phyloP scores from a whole-genome alignment of 2,113 vertebrate genomes.

The Ploceus nigricollis region DNA sequence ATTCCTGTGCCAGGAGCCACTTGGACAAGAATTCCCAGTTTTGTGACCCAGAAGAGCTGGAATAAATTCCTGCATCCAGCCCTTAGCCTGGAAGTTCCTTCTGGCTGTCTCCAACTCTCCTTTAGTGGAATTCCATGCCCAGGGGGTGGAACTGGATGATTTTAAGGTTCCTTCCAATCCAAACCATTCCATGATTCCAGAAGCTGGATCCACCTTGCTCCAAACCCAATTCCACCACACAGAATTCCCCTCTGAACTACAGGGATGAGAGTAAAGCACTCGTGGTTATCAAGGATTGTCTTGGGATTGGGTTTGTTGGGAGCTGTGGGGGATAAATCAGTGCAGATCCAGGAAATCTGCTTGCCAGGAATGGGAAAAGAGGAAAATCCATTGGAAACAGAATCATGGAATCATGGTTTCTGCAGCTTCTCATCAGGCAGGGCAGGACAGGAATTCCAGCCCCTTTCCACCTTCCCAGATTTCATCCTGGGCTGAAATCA shows the following conservation, averaged over 20 bases:
- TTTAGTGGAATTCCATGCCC: background rate
- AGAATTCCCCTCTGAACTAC: background rate
- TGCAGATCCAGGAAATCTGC: background rate
- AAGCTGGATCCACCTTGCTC: background rate
- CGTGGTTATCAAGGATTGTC: background rate
- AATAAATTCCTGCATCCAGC: background rate
- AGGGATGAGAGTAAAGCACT: background rate
- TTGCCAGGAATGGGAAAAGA: background rate
- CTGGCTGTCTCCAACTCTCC: background rate
- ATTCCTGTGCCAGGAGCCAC: background rate
- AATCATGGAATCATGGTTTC: background rate
- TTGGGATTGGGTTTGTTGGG: background rate
- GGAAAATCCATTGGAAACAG: background rate
- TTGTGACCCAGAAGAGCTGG: background rate
- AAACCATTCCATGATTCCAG: background rate
- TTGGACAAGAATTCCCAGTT: background rate
- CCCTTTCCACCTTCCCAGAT: background rate
- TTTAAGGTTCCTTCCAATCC: background rate
- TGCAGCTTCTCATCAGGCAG: background rate
- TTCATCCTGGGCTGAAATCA: background rate
- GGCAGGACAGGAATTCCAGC: background rate
- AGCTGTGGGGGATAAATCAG: background rate
- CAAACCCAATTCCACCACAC: background rate
- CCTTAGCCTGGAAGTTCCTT: background rate
- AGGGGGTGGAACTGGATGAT: background rate